Conservation (phyloP, 2,113 vertebrate species). For the Orycteropus afer region DNA sequence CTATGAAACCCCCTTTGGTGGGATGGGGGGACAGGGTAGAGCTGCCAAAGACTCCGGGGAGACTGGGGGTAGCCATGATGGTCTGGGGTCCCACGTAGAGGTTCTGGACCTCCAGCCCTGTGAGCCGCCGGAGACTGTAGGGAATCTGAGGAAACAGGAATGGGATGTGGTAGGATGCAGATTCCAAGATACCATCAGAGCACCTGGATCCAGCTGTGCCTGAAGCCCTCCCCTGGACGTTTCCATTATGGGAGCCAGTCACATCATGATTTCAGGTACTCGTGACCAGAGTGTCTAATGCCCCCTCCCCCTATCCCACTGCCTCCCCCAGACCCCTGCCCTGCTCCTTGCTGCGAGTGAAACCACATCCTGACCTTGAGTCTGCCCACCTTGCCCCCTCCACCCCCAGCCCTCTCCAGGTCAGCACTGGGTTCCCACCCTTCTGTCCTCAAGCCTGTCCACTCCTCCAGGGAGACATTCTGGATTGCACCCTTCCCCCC, state of each 20-base stretch:
- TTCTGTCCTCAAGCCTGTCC: not conserved
- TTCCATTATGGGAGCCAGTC: not conserved
- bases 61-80: not conserved
- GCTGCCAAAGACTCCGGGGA: slow-evolving; percentile 86
- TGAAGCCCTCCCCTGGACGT: not conserved
- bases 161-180: not conserved
- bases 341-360: not conserved
- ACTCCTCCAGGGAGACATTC: not conserved
- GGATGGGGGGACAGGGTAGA: slow-evolving; percentile 85
- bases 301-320: not conserved
- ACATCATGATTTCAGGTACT: not conserved
- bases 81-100: slow-evolving; percentile 92
- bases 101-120: slow-evolving; percentile 90
- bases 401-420: accelerated
- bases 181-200: not conserved
- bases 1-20: slow-evolving; percentile 91
- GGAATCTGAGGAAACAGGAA: slow-evolving; percentile 82
- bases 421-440: not conserved
- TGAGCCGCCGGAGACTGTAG: slow-evolving; percentile 89
- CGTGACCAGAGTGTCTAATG: accelerated
- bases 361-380: not conserved
- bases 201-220: not conserved
- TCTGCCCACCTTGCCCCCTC: not conserved
- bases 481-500: not conserved
- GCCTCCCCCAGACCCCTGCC: not conserved